phyloP scores from a whole-genome alignment of 1,140 invertebrate genomes.

The Dryas iulia region DNA sequence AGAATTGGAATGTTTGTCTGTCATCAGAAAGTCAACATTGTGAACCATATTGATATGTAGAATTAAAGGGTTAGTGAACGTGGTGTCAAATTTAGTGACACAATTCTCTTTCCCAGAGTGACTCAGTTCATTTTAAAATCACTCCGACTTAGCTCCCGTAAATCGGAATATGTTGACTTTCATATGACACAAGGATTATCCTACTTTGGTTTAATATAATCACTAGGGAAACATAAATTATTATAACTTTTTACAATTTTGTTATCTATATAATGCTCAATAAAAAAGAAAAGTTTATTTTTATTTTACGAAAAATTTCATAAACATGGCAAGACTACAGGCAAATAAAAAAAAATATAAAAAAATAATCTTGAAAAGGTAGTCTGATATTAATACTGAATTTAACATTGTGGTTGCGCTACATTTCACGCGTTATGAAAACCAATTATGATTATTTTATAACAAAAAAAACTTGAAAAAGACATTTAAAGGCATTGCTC shows the following conservation, averaged over 20 bases:
- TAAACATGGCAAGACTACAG: background rate
- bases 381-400: too few relatives aligned
- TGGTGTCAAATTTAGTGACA: too few relatives aligned
- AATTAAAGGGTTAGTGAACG: too few relatives aligned
- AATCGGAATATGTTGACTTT: background rate
- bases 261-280: background rate
- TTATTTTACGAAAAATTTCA: background rate
- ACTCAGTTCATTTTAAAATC: too few relatives aligned
- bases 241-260: background rate
- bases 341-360: background rate
- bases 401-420: too few relatives aligned
- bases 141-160: background rate
- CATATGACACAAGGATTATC: conserved; percentile 21
- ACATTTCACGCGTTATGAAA: too few relatives aligned
- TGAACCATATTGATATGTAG: too few relatives aligned
- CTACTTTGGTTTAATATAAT: conserved; percentile 12
- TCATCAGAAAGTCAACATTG: background rate
- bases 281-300: background rate
- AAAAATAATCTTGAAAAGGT: too few relatives aligned
- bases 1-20: conserved; percentile 34
- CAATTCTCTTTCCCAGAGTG: too few relatives aligned
- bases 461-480: too few relatives aligned
- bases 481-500: too few relatives aligned
- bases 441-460: too few relatives aligned
- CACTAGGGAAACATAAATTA: background rate